Evolutionary conservation across 2,113 vertebrate species (phyloP).

Genomic region (Anguilla rostrata): DNA sequence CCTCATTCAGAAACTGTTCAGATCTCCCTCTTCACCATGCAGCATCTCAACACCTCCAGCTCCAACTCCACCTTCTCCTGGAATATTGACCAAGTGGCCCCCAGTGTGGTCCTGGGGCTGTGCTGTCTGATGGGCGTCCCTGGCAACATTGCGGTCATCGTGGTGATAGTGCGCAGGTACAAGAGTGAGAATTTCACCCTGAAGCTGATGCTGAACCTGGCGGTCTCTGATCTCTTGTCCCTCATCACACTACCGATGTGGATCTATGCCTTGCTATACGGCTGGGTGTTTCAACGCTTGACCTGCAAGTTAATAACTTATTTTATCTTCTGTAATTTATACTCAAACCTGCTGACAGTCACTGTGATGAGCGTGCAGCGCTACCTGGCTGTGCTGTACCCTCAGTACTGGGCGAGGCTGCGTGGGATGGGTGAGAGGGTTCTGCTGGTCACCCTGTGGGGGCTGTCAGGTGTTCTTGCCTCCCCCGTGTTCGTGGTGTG

Average conservation of each 20-base stretch:
- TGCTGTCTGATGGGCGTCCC: conserved; percentile 64
- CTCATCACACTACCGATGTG: conserved; percentile 66
- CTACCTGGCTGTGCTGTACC: conserved; percentile 37
- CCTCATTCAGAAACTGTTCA: not conserved
- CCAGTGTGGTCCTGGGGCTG: conserved; percentile 37
- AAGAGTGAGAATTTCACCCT: conserved; percentile 59
- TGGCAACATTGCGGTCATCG: conserved; percentile 63
- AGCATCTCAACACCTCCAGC: conserved; percentile 6
- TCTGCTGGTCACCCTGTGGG: conserved; percentile 51
- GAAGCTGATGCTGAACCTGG: conserved; percentile 66
- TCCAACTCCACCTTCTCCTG: conserved; percentile 4
- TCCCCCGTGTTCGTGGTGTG: conserved; percentile 50
- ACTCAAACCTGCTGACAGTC: conserved; percentile 60
- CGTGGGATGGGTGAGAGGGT: conserved; percentile 34
- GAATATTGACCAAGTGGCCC: conserved; percentile 8
- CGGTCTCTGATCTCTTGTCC: conserved; percentile 62
- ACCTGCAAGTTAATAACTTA: conserved; percentile 58
- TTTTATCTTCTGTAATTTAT: conserved; percentile 60
- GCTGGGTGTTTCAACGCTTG: conserved; percentile 27
- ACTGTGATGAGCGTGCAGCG: conserved; percentile 55
- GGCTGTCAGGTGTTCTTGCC: conserved; percentile 41
- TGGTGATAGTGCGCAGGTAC: conserved; percentile 54
- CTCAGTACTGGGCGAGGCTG: conserved; percentile 51
- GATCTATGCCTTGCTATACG: conserved; percentile 51
- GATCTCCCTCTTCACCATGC: not conserved